Evolutionary conservation across 2,113 vertebrate species (phyloP).

Genomic region (Grammomys surdaster): DNA sequence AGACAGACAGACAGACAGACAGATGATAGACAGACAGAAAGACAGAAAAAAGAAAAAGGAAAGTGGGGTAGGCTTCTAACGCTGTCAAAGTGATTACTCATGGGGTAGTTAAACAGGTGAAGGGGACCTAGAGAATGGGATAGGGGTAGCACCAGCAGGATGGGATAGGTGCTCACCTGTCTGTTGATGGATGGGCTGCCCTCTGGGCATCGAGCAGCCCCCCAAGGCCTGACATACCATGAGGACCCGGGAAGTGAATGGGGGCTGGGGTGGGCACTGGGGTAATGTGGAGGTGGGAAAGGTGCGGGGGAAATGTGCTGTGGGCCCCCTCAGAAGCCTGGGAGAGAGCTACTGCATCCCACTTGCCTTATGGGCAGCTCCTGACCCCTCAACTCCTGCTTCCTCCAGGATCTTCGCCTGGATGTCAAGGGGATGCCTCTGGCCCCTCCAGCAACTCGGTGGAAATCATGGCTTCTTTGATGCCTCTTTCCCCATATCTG

Average conservation of each 20-base stretch:
- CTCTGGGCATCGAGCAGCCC: slow-evolving; percentile 76
- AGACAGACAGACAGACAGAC: not conserved
- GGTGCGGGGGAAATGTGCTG: not conserved
- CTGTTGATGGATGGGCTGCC: slow-evolving; percentile 63
- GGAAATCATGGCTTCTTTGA: slow-evolving; percentile 80
- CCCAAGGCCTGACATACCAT: slow-evolving; percentile 70
- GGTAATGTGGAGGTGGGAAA: not conserved
- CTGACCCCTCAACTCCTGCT: slow-evolving; percentile 52
- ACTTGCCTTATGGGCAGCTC: not conserved
- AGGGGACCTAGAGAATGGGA: not conserved
- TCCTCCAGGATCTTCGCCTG: slow-evolving; percentile 76
- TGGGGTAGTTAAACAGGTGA: not conserved
- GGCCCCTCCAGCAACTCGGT: slow-evolving; percentile 61
- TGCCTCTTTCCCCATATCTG: slow-evolving; percentile 79
- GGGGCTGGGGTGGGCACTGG: not conserved
- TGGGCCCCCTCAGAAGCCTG: not conserved
- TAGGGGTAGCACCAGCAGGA: not conserved
- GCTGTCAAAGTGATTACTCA: not conserved
- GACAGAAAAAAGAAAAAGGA: not conserved
- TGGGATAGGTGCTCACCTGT: slow-evolving; percentile 70
- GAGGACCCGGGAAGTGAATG: slow-evolving; percentile 77
- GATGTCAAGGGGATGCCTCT: slow-evolving; percentile 72
- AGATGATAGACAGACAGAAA: too few relatives aligned
- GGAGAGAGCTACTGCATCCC: not conserved
- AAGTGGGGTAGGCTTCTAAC: not conserved